Base-by-base conservation (phyloP, 2,113 vertebrate species). In the Cyanoliseus patagonus region DNA sequence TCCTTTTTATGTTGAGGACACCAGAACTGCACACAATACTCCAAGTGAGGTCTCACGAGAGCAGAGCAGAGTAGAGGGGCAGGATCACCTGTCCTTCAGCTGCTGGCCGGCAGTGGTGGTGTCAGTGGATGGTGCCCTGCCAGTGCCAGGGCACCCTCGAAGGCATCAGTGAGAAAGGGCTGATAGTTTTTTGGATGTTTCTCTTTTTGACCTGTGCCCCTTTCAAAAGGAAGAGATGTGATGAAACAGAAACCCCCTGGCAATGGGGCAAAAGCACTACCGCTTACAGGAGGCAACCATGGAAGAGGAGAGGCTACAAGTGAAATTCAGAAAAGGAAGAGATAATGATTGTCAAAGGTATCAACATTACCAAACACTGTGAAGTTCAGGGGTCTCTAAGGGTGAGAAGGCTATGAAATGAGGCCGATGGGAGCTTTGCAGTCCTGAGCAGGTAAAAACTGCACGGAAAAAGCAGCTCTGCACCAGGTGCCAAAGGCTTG, bases 401-500 rank as follows among this genome's bases (percentile, higher is more conserved):
- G 31, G 7, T 5, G 7, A 18, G 25, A 10, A 25, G 28, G 35
- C 1, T 42, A 41, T 25, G 28, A 27, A 15, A 25, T 0, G 5
- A 44, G 31, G 70, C 52, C 52, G 13, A 9, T 0, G 7, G 64
- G 27, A 35, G 18, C 37, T 75, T 44, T 42, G 5, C 23, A 31
- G 33, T 15, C 69, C 61, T 17, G 28, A 14, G 46, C 14, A 10
- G 23, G 37, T 28, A 67, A 62, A 39, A 9, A 9, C 30, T 4
- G 11, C 10, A 1, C 0, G 2, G 25, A 4, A 24, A 79, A 52
- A 46, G 10, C 81, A 61, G 3, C 17, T 51, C 24, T 24, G n/a
- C 68, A 28, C 30, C 20, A 4, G 4, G 1, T 7, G 44, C 44
- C 63, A 28, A 7, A 41, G 42, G 11, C 37, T 33, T 12, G 2